Percentiles rank a stretch among this genome's conserved stretches.
These are phyloP conservation scores for Takifugu ocellatus DNA, from an alignment of 2,797 vertebrate genomes.

Conservation along the genomic window DNA sequence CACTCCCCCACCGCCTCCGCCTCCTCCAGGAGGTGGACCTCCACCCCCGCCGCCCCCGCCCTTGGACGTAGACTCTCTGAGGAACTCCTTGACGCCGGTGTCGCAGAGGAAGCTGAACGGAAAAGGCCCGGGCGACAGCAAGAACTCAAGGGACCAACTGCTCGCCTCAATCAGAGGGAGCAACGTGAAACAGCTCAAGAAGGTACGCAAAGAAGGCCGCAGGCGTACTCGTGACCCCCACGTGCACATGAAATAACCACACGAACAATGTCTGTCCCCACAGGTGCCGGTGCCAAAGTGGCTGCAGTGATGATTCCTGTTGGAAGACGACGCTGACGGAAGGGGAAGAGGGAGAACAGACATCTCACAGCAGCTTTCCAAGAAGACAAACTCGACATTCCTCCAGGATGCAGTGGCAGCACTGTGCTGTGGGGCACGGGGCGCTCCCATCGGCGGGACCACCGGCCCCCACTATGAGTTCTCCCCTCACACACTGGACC, in stretches of 20 bases:
- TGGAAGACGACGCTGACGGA: slow-evolving; percentile 23
- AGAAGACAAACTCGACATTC: slow-evolving; percentile 41
- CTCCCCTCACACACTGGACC: slow-evolving; percentile 71
- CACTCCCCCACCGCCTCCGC: slow-evolving; percentile 64
- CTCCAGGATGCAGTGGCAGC: slow-evolving; percentile 37
- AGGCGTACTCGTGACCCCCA: background rate
- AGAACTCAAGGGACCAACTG: slow-evolving; percentile 94
- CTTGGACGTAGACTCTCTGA: slow-evolving; percentile 81
- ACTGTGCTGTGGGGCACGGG: slow-evolving; percentile 35
- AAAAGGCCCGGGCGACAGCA: slow-evolving; percentile 73
- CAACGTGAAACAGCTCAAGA: slow-evolving; percentile 87
- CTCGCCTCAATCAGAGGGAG: slow-evolving; percentile 90
- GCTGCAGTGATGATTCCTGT: slow-evolving; percentile 66
- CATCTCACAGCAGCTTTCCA: slow-evolving; percentile 55
- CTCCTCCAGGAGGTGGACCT: slow-evolving; percentile 64
- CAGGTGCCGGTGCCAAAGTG: slow-evolving; percentile 79
- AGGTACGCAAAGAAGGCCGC: slow-evolving; percentile 71
- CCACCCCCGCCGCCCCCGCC: slow-evolving; percentile 77
- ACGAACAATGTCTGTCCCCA: slow-evolving; percentile 9
- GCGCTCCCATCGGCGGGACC: slow-evolving; percentile 33
- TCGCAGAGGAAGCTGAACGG: slow-evolving; percentile 87
- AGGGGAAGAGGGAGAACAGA: slow-evolving; percentile 40
- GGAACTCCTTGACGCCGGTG: slow-evolving; percentile 86
- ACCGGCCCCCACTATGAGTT: slow-evolving; percentile 59
- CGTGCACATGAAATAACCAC: background rate